Conservation (phyloP, 2,113 vertebrate species). For the Laterallus jamaicensis region DNA sequence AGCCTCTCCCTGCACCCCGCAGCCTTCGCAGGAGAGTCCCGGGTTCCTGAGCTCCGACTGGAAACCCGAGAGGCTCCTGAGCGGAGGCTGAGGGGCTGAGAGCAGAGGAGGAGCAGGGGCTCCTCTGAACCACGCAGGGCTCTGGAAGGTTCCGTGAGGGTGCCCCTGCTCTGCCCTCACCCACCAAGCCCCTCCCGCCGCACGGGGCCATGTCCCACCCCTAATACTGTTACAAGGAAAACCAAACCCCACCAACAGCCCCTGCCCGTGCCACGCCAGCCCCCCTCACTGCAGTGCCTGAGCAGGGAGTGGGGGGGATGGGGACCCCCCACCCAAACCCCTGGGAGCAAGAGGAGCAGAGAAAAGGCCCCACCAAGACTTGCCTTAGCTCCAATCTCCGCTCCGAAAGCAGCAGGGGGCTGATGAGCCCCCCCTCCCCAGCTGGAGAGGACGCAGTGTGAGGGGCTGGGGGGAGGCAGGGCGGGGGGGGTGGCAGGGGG, state of each 20-base stretch:
- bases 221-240: constrained; percentile 43
- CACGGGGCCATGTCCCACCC: neutral
- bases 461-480: neutral
- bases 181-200: neutral
- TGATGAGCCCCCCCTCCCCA: neutral
- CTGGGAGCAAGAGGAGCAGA: neutral
- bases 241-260: neutral
- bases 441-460: neutral
- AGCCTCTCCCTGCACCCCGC: neutral
- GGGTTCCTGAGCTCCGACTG: neutral
- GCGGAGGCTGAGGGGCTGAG: neutral
- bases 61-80: constrained; percentile 14
- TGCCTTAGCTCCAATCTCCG: neutral
- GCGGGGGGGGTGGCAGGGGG: constrained; percentile 29
- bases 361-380: neutral
- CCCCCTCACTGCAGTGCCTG: neutral
- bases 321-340: neutral
- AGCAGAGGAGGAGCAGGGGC: neutral
- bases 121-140: neutral
- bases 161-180: neutral
- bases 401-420: neutral
- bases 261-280: neutral
- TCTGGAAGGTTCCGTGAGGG: neutral
- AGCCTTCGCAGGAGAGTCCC: neutral
- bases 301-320: neutral